Evolutionary conservation across 1,140 invertebrate genomes (phyloP).

Genomic region (Zaprionus gabonicus): DNA sequence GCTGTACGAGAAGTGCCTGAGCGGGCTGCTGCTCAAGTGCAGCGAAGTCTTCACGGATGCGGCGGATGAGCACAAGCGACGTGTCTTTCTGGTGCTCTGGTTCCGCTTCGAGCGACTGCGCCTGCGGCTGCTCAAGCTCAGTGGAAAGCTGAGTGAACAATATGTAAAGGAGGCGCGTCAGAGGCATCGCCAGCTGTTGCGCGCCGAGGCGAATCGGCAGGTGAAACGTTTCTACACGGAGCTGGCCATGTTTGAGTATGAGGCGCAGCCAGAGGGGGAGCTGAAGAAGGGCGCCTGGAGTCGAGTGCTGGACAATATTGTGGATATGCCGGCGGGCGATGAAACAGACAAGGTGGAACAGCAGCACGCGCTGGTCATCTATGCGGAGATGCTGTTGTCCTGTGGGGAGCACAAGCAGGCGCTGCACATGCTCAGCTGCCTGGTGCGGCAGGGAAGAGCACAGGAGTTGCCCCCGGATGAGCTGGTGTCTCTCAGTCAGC

Average conservation of each 20-base stretch:
- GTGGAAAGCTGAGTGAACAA: constrained; percentile 80
- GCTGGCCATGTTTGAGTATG: constrained; percentile 87
- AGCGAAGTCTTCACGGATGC: constrained; percentile 71
- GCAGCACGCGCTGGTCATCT: constrained; percentile 49
- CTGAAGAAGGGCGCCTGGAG: constrained; percentile 67
- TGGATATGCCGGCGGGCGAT: constrained; percentile 30
- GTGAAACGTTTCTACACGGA: constrained; percentile 85
- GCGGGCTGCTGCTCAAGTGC: constrained; percentile 81
- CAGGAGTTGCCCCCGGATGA: too few relatives aligned
- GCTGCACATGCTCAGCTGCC: constrained; percentile 32
- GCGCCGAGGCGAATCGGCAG: constrained; percentile 84
- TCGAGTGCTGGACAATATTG: constrained; percentile 84
- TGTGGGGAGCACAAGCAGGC: constrained; percentile 22
- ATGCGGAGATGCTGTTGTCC: constrained; percentile 63
- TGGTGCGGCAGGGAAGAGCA: background rate
- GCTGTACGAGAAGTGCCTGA: constrained; percentile 86
- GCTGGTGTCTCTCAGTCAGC: background rate
- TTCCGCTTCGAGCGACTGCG: constrained; percentile 87
- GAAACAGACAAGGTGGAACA: constrained; percentile 26
- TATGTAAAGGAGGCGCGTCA: constrained; percentile 85
- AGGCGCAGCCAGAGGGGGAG: constrained; percentile 84
- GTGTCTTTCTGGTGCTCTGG: constrained; percentile 87
- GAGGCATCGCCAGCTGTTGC: constrained; percentile 86
- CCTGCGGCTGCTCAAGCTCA: constrained; percentile 85
- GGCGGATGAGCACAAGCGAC: constrained; percentile 70